Base-by-base conservation (phyloP, 2,797 vertebrate species). In the Holocentrus rufus region DNA sequence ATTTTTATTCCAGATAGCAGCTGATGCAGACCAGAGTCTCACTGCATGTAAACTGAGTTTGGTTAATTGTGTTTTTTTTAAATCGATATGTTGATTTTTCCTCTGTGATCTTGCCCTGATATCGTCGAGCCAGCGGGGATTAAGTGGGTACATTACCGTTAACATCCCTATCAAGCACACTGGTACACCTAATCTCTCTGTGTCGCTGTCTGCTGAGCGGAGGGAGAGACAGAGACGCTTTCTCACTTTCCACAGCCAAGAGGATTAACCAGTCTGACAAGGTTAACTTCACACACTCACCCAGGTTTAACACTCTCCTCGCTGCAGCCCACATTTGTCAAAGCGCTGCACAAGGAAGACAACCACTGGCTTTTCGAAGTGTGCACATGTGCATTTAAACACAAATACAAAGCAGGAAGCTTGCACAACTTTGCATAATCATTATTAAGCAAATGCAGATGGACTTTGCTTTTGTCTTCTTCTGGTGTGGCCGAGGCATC, bases 231-330 rank as follows among this genome's bases (percentile, higher is more conserved):
- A 36, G 4, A 58, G 27, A 25, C 53, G 14, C 0, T 0, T 42
- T 71, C 57, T 64, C 62, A 70, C 63, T 78, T 71, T 58, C 27
- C n/a, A 13, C 49, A 46, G 76, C 80, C 82, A 86, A 69, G 49
- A 71, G 79, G 83, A 80, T 88, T 47, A 88, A 87, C 72, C 79
- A 83, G 91, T 85, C 86, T 10, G 7, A 80, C 62, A 42, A 53
- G 34, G 65, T 85, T 83, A 82, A 55, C 76, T 17, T 83, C 74
- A 72, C 27, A 13, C 9, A 9, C 50, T 47, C 44, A 34, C 17
- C 0, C 18, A 17, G 27, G 50, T 27, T 66, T 64, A 65, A 68
- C n/a, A 17, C 52, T 1, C 2, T 36, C 1, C 20, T 54, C 62
- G 59, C 71, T 59, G 42, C 67, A 79, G 63, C 31, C 63, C 64